phyloP scores from a whole-genome alignment of 2,113 vertebrate genomes.

The Neolamprologus caudopunctatus region DNA sequence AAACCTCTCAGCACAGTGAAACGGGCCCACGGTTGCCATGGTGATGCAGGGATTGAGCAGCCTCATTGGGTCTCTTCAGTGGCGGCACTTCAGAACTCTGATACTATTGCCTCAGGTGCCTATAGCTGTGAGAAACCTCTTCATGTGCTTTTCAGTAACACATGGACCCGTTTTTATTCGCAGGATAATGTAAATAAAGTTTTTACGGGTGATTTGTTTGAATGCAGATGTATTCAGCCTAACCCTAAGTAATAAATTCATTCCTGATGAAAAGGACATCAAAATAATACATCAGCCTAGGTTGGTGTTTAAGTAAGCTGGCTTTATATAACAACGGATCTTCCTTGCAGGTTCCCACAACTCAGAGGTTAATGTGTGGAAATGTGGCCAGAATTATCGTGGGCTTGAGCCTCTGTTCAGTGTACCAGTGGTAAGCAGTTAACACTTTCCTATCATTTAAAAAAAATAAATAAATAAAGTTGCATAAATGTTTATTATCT shows the following conservation, averaged over 20 bases:
- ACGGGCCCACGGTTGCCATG: conserved; percentile 78
- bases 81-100: conserved; percentile 81
- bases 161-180: not conserved
- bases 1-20: conserved; percentile 80
- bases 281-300: not conserved
- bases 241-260: not conserved
- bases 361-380: conserved; percentile 81
- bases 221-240: not conserved
- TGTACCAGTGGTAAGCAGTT: conserved; percentile 79
- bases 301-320: not conserved
- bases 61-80: conserved; percentile 83
- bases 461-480: not conserved
- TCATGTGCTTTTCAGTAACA: not conserved
- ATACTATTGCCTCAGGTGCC: conserved; percentile 84
- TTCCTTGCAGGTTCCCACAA: conserved; percentile 82
- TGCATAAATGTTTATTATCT: not conserved
- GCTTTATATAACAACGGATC: not conserved
- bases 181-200: not conserved
- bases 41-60: conserved; percentile 73
- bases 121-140: conserved; percentile 54
- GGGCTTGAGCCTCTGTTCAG: conserved; percentile 78
- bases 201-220: not conserved
- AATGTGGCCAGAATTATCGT: conserved; percentile 79
- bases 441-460: not conserved
- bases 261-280: not conserved